These are phyloP conservation scores for Hirundichthys speculiger DNA, from an alignment of 2,113 vertebrate species.

Conservation along the genomic window DNA sequence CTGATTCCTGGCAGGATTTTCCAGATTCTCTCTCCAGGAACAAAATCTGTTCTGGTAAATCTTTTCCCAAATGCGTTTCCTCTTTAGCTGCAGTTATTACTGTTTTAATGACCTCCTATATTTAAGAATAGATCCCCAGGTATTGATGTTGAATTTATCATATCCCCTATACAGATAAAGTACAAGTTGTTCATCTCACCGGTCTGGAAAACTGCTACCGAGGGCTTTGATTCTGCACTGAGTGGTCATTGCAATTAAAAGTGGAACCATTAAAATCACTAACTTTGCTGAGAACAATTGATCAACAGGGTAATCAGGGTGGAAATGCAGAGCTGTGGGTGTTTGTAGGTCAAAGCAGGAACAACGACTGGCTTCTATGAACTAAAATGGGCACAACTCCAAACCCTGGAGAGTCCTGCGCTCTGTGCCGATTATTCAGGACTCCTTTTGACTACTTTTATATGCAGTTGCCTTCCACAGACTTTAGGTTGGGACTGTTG, in stretches of 20 bases:
- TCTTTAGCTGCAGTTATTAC: too few species aligned
- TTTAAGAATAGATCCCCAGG: too few species aligned
- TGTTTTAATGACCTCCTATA: too few species aligned
- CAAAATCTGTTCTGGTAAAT: too few species aligned
- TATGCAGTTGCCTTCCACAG: background rate
- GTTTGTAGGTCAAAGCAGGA: conserved; percentile 45
- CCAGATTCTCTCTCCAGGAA: too few species aligned
- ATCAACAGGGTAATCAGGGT: conserved; percentile 4
- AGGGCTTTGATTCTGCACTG: background rate
- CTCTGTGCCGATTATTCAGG: background rate
- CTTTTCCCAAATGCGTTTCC: too few species aligned
- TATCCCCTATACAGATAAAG: too few species aligned
- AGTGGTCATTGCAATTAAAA: background rate
- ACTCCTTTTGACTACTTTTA: background rate
- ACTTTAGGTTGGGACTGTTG: background rate
- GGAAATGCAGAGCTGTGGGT: conserved; percentile 13
- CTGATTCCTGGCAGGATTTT: too few species aligned
- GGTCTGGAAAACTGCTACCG: too few species aligned
- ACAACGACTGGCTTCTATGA: too few species aligned
- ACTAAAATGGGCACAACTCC: conserved; percentile 9
- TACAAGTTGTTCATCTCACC: too few species aligned
- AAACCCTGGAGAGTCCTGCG: conserved; percentile 7
- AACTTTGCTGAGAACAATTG: conserved; percentile 24
- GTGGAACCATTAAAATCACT: conserved; percentile 17
- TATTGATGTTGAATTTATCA: too few species aligned